Percentiles rank a stretch among this genome's conserved stretches.
phyloP scores from a whole-genome alignment of 2,888 invertebrate species.

The Lasioglossum villosulum region DNA sequence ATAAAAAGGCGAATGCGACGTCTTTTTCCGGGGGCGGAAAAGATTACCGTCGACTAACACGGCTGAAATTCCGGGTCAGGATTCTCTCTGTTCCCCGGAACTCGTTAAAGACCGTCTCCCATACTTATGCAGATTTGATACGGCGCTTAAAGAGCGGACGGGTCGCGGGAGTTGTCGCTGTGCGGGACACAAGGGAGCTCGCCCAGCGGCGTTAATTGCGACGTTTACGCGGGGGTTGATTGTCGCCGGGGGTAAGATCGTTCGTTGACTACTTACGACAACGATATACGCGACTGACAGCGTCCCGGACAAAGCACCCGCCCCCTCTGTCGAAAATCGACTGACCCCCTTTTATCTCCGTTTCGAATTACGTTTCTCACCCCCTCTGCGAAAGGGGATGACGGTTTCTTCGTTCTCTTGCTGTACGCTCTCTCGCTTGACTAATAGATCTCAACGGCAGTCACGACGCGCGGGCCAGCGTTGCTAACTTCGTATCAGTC shows the following conservation, averaged over 20 bases:
- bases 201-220: constrained; percentile 45
- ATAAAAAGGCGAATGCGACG: background rate
- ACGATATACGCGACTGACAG: constrained; percentile 54
- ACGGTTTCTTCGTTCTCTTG: constrained; percentile 51
- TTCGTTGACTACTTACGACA: constrained; percentile 30
- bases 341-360: constrained; percentile 41
- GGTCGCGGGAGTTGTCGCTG: constrained; percentile 1
- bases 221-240: constrained; percentile 51
- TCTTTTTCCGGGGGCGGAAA: background rate
- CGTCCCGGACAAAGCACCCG: constrained; percentile 61
- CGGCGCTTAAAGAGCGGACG: constrained; percentile 13
- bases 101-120: constrained; percentile 29
- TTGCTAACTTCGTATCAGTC: constrained; percentile 81
- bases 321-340: constrained; percentile 23
- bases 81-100: background rate
- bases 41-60: background rate
- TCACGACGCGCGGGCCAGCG: constrained; percentile 80
- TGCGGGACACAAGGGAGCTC: constrained; percentile 18
- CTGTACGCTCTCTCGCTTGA: constrained; percentile 65
- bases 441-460: constrained; percentile 80
- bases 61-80: constrained; percentile 19
- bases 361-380: constrained; percentile 33
- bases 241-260: constrained; percentile 38
- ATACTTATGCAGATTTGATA: constrained; percentile 49
- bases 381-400: background rate